These are phyloP conservation scores for Perca flavescens DNA, from an alignment of 2,113 vertebrate species.

Conservation along the genomic window DNA sequence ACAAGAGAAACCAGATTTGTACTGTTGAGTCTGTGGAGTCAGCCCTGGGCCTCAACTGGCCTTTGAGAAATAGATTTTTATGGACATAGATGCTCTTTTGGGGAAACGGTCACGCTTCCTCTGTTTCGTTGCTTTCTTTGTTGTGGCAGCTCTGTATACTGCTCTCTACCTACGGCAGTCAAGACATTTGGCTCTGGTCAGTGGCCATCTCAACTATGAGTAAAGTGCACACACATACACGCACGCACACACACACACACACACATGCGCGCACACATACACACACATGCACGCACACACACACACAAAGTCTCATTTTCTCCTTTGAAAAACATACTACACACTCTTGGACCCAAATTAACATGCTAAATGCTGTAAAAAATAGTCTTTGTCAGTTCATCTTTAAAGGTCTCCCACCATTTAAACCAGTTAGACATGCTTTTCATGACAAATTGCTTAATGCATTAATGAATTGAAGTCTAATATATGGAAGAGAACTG, in stretches of 20 bases:
- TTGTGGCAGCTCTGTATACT: constrained; percentile 40
- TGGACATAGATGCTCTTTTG: constrained; percentile 58
- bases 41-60: constrained; percentile 42
- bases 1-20: constrained; percentile 45
- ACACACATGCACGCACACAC: not conserved
- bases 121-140: constrained; percentile 27
- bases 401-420: not conserved
- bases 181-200: constrained; percentile 34
- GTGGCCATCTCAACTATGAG: not conserved
- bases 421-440: not conserved
- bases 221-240: not conserved
- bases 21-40: constrained; percentile 13
- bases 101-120: not conserved
- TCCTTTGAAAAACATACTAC: not conserved
- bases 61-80: constrained; percentile 58
- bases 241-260: not conserved
- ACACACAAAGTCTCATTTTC: not conserved
- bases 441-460: not conserved
- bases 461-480: not conserved
- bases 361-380: not conserved
- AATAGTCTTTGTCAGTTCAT: not conserved
- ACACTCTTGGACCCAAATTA: not conserved
- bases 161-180: not conserved
- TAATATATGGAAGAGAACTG: not conserved
- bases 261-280: not conserved